Evolutionary conservation across 2,113 vertebrate genomes (phyloP).

Genomic region (Atlantisia rogersi): DNA sequence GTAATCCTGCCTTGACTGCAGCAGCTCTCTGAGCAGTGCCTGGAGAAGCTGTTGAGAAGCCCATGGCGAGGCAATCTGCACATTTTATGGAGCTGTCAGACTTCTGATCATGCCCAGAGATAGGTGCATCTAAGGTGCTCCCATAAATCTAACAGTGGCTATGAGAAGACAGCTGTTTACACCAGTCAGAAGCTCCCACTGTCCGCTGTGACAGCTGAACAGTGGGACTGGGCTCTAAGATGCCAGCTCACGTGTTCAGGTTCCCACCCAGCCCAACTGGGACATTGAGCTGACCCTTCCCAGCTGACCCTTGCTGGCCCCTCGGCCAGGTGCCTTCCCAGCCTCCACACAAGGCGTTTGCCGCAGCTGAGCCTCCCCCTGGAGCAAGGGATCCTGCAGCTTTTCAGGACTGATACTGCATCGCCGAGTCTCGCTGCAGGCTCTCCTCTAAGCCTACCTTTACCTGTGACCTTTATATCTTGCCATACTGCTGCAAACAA

Average conservation of each 20-base stretch:
- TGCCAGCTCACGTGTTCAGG: fast-evolving
- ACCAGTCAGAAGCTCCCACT: not conserved
- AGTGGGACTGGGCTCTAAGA: not conserved
- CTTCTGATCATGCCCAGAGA: not conserved
- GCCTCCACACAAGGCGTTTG: fast-evolving
- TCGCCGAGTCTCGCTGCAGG: not conserved
- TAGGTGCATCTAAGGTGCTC: not conserved
- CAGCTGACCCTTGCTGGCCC: not conserved
- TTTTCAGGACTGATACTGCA: not conserved
- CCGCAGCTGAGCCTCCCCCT: not conserved
- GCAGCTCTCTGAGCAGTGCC: fast-evolving
- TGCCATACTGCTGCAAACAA: not conserved
- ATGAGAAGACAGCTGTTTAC: not conserved
- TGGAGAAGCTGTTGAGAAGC: not conserved
- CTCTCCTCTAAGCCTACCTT: not conserved
- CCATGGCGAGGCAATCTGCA: not conserved
- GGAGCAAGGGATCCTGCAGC: not conserved
- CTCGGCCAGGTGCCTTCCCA: not conserved
- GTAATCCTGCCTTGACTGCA: not conserved
- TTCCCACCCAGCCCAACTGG: not conserved
- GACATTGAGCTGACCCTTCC: not conserved
- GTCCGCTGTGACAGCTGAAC: not conserved
- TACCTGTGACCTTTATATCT: not conserved
- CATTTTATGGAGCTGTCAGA: not conserved
- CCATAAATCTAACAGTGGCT: not conserved